Evolutionary conservation across 2,113 vertebrate genomes (phyloP), one percentile per base, ranked within the genome.

Genomic region (Glaucidium brasilianum): DNA sequence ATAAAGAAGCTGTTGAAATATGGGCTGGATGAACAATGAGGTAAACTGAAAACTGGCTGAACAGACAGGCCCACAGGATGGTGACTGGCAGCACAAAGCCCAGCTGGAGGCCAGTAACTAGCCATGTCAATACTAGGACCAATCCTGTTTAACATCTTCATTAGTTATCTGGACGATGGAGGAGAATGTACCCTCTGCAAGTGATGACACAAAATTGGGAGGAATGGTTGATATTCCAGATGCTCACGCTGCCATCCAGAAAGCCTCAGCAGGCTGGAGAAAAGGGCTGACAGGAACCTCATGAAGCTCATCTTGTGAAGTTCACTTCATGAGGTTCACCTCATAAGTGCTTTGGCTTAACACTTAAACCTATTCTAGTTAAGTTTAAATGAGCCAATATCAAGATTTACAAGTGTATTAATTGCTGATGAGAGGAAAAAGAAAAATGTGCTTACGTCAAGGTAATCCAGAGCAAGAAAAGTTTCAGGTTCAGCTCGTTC

Each of bases 401-500:
- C 17, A 59, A 74, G 37, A 43, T 37, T 62, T 55, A 27, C 5
- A 84, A 29, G 4, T 12, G 3, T 29, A 47, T 74, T 35, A 77
- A 47, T 34, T 53, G 32, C 32, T 67, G 30, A 20, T 14, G 10
- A 79, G 11, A 73, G 12, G 39, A 81, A 39, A 41, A 74, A 37
- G 12, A 49, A 66, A 63, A 83, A 25, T 4, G 13, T 53, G 98
- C 99, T 98, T 97, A 99, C 99, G 73, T 99, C 97, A 63, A 99
- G 98, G 94, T 99, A 99, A 97, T 99, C 99, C 30, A 99, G 96
- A 83, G 99, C 99, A 72, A 99, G 98, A 80, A 99, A 99, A 10
- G 98, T 99, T 98, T 99, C 99, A 10, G 98, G 99, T 37, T 99
- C 99, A 10, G 98, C 98, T 97, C 99, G 97, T 94, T 99, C 98